Conservation (phyloP, 2,888 invertebrate species). For the Andrena praecox region DNA sequence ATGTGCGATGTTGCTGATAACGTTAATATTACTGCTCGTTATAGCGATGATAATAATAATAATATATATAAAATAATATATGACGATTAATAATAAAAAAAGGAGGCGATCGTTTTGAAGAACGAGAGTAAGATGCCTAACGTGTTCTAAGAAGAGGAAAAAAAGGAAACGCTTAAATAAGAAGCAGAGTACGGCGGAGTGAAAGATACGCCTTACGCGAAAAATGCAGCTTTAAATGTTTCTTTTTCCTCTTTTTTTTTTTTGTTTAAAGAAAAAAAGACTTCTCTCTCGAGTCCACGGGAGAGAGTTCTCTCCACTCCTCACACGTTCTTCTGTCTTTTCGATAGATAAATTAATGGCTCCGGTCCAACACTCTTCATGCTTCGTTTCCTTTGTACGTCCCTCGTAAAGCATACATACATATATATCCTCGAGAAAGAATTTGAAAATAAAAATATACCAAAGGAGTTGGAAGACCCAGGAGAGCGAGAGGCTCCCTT, state of each 20-base stretch:
- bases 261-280: neutral
- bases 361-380: conserved; percentile 30
- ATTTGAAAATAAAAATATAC: conserved; percentile 14
- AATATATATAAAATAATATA: conserved; percentile 58
- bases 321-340: conserved; percentile 50
- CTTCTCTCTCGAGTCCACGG: conserved; percentile 35
- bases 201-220: conserved; percentile 48
- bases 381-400: neutral
- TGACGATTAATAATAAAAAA: conserved; percentile 55
- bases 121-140: conserved; percentile 57
- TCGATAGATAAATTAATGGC: conserved; percentile 33
- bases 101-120: conserved; percentile 54
- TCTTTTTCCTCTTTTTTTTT: too few relatives aligned
- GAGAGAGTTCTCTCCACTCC: conserved; percentile 48
- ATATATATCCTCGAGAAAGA: neutral
- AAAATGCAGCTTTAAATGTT: conserved; percentile 41
- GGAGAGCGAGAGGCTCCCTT: conserved; percentile 16
- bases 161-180: conserved; percentile 62
- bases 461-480: conserved; percentile 21
- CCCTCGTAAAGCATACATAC: neutral
- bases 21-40: conserved; percentile 54
- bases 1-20: conserved; percentile 46
- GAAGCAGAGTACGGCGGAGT: conserved; percentile 58
- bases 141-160: conserved; percentile 49
- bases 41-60: conserved; percentile 58